Evolutionary conservation across 2,888 invertebrate species (phyloP).

Genomic region (Perizoma affinitatum): DNA sequence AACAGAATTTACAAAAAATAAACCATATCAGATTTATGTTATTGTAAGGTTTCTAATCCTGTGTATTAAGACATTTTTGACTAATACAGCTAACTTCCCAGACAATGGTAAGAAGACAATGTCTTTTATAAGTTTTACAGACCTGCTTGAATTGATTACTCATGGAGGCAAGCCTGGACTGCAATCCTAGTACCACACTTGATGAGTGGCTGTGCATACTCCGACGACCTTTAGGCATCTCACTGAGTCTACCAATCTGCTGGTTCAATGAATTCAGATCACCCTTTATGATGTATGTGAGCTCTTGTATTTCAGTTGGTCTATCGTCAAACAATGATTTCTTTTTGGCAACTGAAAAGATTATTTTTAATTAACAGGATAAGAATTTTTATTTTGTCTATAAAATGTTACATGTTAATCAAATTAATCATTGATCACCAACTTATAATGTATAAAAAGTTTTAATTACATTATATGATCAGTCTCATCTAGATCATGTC

Average conservation of each 20-base stretch:
- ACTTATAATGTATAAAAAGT: too few species aligned
- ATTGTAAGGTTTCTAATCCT: too few species aligned
- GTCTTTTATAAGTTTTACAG: slow-evolving; percentile 18
- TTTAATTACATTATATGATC: too few species aligned
- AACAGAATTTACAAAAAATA: too few species aligned
- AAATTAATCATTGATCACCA: too few species aligned
- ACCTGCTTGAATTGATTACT: slow-evolving; percentile 97
- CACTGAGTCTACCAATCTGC: slow-evolving; percentile 96
- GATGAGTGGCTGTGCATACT: slow-evolving; percentile 96
- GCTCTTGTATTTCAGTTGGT: slow-evolving; percentile 97
- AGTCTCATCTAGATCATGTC: too few species aligned
- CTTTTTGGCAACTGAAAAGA: slow-evolving; percentile 94
- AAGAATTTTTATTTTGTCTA: too few species aligned
- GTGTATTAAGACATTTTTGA: too few species aligned
- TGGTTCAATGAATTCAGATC: slow-evolving; percentile 97
- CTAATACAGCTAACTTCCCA: not conserved
- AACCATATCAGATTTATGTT: too few species aligned
- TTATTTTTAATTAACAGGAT: too few species aligned
- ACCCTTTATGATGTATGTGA: slow-evolving; percentile 98
- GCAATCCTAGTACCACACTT: slow-evolving; percentile 95
- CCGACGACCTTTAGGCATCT: slow-evolving; percentile 90
- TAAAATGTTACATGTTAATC: too few species aligned
- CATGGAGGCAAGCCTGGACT: slow-evolving; percentile 97
- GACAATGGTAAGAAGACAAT: too few species aligned
- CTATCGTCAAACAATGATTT: slow-evolving; percentile 98